Evolutionary conservation across 2,888 invertebrate species (phyloP).

Genomic region (Chironomus tentans): DNA sequence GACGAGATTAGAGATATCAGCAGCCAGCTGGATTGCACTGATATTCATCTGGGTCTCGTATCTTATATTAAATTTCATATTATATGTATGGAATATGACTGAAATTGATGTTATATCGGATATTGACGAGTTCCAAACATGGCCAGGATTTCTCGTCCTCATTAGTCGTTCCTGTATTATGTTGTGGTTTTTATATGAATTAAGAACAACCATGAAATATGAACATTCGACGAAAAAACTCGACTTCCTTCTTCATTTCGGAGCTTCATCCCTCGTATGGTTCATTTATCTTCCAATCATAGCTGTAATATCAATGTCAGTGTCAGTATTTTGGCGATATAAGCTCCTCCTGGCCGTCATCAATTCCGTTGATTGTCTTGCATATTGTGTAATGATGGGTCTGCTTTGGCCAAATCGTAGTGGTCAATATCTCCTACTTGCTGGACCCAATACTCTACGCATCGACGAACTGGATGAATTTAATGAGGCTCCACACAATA

Average conservation of each 20-base stretch:
- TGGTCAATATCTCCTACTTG: constrained; percentile 80
- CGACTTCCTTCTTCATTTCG: constrained; percentile 91
- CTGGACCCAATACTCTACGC: constrained; percentile 59
- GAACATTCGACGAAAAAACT: constrained; percentile 76
- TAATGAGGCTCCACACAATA: constrained; percentile 81
- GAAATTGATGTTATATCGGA: constrained; percentile 95
- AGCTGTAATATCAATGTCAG: constrained; percentile 84
- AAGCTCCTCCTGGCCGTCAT: constrained; percentile 75
- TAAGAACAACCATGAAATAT: constrained; percentile 66
- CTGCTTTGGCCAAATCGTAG: constrained; percentile 91
- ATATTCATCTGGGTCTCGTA: constrained; percentile 78
- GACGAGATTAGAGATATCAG: constrained; percentile 77
- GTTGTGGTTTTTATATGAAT: constrained; percentile 75
- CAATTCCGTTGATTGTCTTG: constrained; percentile 12
- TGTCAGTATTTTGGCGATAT: constrained; percentile 91
- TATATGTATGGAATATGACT: constrained; percentile 96
- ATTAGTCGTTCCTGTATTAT: constrained; percentile 73
- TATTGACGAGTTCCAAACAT: constrained; percentile 94
- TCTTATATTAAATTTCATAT: constrained; percentile 78
- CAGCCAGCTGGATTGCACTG: constrained; percentile 55
- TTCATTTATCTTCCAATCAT: constrained; percentile 94
- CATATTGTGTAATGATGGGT: constrained; percentile 70
- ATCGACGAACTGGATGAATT: constrained; percentile 83
- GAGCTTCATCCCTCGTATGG: constrained; percentile 96
- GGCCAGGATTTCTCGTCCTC: constrained; percentile 93